Base-by-base conservation (phyloP, 2,888 invertebrate genomes). In the Pristionchus entomophagus region DNA sequence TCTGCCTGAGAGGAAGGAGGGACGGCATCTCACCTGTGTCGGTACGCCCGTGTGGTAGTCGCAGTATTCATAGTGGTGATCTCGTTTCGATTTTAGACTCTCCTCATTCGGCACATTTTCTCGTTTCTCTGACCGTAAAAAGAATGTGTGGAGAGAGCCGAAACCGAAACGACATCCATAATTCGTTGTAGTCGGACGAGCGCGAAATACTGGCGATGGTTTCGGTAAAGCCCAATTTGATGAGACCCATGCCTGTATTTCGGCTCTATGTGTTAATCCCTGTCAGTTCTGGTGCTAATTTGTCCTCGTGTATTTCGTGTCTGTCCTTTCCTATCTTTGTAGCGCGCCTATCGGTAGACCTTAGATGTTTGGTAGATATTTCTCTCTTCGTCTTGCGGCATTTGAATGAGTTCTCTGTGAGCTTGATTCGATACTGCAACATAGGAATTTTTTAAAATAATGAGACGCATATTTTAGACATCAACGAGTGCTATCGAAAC, bases 401-500 rank as follows among this genome's bases (percentile, higher is more conserved):
- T n/a, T n/a, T n/a, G n/a, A n/a, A n/a, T n/a, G n/a, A n/a, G n/a
- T n/a, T n/a, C n/a, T n/a, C n/a, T n/a, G n/a, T n/a, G n/a, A n/a
- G n/a, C n/a, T n/a, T n/a, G n/a, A n/a, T n/a, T n/a, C n/a, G n/a
- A n/a, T n/a, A n/a, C n/a, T n/a, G n/a, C n/a, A n/a, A n/a, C n/a
- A n/a, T n/a, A n/a, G n/a, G n/a, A 4, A 41, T 10, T 29, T 53
- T 17, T 1, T 2, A 35, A 10, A 22, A 35, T 19, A 59, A 41
- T 12, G 8, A 59, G 38, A 2, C 17, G 2, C 22, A 26, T 4
- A 45, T 41, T n/a, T 69, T 26, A 73, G 96, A 97, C 93, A 96
- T 96, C 53, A 96, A 97, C 92, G 96, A 97, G 94, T 97, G 97
- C 93, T 96, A 96, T 89, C 95, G 96, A 91, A 96, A 96, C 92